A percentile compares a stretch with the other conserved stretches of the same genome.
phyloP scores from a whole-genome alignment of 2,113 vertebrate genomes.

The Chlorodrepanis virens region DNA sequence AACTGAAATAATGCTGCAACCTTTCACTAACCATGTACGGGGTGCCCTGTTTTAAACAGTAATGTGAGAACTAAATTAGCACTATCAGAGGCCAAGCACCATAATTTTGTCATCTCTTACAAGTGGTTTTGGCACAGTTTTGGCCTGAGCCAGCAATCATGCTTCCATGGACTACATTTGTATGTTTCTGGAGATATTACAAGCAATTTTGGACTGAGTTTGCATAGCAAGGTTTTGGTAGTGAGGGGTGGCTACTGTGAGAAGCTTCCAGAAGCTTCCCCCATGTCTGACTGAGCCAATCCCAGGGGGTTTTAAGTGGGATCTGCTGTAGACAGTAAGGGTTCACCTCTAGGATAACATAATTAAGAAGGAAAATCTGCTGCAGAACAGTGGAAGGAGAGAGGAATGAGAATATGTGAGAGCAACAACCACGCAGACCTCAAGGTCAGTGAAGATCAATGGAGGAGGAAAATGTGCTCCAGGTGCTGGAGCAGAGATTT shows the following conservation, averaged over 20 bases:
- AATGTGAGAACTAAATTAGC: neutral
- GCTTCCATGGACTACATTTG: neutral
- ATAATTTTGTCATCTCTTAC: neutral
- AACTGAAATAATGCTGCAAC: neutral
- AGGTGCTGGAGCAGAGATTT: neutral
- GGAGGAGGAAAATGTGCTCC: neutral
- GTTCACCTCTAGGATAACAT: neutral
- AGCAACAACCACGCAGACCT: neutral
- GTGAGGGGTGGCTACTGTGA: neutral
- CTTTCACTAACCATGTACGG: neutral
- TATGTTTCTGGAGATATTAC: neutral
- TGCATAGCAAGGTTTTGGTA: neutral
- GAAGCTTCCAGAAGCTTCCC: neutral
- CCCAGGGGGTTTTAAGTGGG: fast-evolving
- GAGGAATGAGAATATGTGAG: neutral
- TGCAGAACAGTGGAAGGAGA: neutral
- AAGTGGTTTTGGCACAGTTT: neutral
- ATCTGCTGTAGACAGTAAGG: fast-evolving
- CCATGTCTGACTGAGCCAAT: fast-evolving
- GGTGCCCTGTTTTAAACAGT: neutral
- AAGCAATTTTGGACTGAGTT: neutral
- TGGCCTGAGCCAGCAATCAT: neutral
- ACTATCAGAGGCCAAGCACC: neutral
- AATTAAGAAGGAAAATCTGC: neutral
- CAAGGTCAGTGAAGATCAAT: neutral